These are phyloP conservation scores for Erythrolamprus reginae DNA, from an alignment of 2,113 vertebrate species.

Conservation along the genomic window DNA sequence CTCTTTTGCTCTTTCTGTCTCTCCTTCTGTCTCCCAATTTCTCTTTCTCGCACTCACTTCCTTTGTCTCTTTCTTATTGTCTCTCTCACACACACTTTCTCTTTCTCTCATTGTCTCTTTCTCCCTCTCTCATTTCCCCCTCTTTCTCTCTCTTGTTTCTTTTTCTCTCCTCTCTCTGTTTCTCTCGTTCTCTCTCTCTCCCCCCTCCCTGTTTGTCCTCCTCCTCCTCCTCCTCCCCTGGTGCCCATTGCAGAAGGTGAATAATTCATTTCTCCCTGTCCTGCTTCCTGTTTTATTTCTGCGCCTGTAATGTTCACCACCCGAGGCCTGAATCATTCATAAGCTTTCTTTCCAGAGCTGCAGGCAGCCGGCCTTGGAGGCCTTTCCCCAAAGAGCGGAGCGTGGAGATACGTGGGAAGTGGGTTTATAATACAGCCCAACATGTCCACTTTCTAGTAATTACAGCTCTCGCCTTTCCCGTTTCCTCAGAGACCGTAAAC, in stretches of 20 bases:
- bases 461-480: neutral
- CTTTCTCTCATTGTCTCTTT: no score
- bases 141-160: no score
- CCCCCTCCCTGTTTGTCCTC: neutral
- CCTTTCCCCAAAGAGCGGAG: constrained; percentile 13
- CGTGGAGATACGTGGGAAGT: neutral
- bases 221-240: neutral
- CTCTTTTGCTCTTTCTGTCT: no score
- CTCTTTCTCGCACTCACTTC: no score
- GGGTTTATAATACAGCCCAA: rapidly evolving
- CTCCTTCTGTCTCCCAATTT: no score
- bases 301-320: constrained; percentile 51
- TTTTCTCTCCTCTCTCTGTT: rapidly evolving
- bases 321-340: constrained; percentile 62
- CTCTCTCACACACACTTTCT: no score
- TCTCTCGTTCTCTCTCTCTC: rapidly evolving
- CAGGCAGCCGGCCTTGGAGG: neutral
- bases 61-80: no score
- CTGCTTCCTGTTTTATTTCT: constrained; percentile 59
- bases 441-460: neutral
- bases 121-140: no score
- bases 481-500: neutral
- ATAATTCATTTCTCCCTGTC: constrained; percentile 57
- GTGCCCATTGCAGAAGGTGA: constrained; percentile 41
- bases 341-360: constrained; percentile 20